Base-by-base conservation (phyloP, 2,113 vertebrate genomes). In the Eulacestoma nigropectus region DNA sequence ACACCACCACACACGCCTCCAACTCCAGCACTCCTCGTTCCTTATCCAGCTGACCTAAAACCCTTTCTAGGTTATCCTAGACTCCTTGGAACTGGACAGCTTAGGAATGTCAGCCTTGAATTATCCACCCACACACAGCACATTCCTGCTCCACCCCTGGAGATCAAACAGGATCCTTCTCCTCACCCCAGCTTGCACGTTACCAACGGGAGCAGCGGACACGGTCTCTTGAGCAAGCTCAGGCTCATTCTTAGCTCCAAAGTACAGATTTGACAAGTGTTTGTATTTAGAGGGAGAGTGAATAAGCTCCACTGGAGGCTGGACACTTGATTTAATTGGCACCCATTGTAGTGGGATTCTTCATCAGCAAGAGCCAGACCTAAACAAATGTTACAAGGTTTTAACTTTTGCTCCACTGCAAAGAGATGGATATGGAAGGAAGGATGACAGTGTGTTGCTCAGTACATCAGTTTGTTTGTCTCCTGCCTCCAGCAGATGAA, bases 401-500 rank as follows among this genome's bases (percentile, higher is more conserved):
- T 90, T 72, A 53, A 52, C 33, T 93, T 86, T 44, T 77, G 35
- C 52, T 88, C 62, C 64, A 19, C 62, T 72, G 30, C 35, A 74
- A 55, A 70, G 32, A 41, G 60, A 57, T 26, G n/a, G 69, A 33
- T 10, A 22, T 4, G 13, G 74, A 73, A 87, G 39, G 44, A 41
- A 78, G 29, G 39, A 50, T 37, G 33, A 76, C 37, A 52, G 11
- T 25, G 17, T 57, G 49, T 30, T 77, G 35, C 26, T 91, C 65
- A 53, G 37, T 10, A 23, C 32, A n/a, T 79, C 46, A 37, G 23
- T 78, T 67, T 30, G 52, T 85, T 84, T 91, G 46, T 90, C 85
- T 86, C 68, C 80, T 92, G 73, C 82, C 86, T 94, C 49, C 35
- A 77, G 92, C 75, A 96, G 79, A 88, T 76, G 86, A 94, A 93